Evolutionary conservation across 1,140 invertebrate genomes (phyloP).

Genomic region (Psix sp.): DNA sequence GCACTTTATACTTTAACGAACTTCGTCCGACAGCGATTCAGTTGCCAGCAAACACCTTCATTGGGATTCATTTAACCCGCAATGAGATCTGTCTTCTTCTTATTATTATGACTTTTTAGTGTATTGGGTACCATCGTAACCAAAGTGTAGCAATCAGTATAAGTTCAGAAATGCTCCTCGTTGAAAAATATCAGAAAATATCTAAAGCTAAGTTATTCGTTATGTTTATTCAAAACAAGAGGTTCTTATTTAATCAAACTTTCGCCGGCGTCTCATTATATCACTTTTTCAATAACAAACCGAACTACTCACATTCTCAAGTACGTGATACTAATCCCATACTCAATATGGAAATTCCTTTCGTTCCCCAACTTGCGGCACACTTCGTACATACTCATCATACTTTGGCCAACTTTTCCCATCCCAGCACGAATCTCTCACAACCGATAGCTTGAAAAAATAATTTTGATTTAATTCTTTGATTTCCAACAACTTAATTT

Average conservation of each 20-base stretch:
- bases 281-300: slow-evolving; percentile 55
- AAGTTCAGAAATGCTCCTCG: too few relatives aligned
- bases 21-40: slow-evolving; percentile 29
- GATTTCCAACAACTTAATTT: too few relatives aligned
- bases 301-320: slow-evolving; percentile 51
- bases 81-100: not conserved
- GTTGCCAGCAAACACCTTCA: slow-evolving; percentile 22
- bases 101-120: too few relatives aligned
- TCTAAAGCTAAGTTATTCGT: too few relatives aligned
- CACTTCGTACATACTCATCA: slow-evolving; percentile 56
- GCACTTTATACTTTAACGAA: slow-evolving; percentile 29
- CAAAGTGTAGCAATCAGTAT: too few relatives aligned
- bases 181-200: too few relatives aligned
- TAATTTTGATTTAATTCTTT: slow-evolving; percentile 39
- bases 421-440: slow-evolving; percentile 11
- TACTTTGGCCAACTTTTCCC: slow-evolving; percentile 52
- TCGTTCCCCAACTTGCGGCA: slow-evolving; percentile 47
- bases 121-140: too few relatives aligned
- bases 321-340: slow-evolving; percentile 57
- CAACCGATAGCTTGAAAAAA: slow-evolving; percentile 25
- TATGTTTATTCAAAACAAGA: slow-evolving; percentile 55
- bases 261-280: slow-evolving; percentile 39
- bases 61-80: slow-evolving; percentile 20
- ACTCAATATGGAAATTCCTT: slow-evolving; percentile 58
- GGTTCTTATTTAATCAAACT: slow-evolving; percentile 54